Conservation (phyloP, 2,113 vertebrate species). For the Dasyornis broadbenti region DNA sequence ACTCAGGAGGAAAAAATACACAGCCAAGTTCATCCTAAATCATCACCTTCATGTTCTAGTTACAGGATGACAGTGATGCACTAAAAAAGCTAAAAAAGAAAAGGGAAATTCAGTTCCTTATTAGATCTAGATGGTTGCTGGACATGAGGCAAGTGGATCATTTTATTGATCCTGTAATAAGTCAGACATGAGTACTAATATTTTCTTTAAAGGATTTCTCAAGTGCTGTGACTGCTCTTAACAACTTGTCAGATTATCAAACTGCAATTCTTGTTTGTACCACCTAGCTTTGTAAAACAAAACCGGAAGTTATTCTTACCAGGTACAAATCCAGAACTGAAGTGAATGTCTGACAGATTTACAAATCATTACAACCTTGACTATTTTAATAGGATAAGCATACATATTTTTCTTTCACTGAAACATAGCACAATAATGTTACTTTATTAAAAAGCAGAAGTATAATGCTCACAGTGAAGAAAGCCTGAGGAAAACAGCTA, state of each 20-base stretch:
- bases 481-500: not conserved
- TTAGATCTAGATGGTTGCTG: not conserved
- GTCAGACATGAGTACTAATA: not conserved
- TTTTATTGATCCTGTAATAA: not conserved
- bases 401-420: not conserved
- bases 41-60: not conserved
- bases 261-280: not conserved
- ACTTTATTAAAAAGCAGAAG: not conserved
- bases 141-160: accelerated
- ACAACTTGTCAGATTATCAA: not conserved
- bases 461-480: not conserved
- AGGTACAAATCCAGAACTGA: not conserved
- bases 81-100: not conserved
- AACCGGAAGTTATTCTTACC: not conserved
- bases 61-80: not conserved
- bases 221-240: not conserved
- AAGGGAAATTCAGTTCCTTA: not conserved
- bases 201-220: not conserved
- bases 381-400: not conserved
- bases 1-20: not conserved
- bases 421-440: not conserved
- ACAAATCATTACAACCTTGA: not conserved
- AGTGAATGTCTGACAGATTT: not conserved
- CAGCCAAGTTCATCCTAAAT: not conserved
- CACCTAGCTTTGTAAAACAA: not conserved